A percentile compares a stretch with the other conserved stretches of the same genome.
phyloP scores from a whole-genome alignment of 2,797 vertebrate species.

The Carcharodon carcharias region DNA sequence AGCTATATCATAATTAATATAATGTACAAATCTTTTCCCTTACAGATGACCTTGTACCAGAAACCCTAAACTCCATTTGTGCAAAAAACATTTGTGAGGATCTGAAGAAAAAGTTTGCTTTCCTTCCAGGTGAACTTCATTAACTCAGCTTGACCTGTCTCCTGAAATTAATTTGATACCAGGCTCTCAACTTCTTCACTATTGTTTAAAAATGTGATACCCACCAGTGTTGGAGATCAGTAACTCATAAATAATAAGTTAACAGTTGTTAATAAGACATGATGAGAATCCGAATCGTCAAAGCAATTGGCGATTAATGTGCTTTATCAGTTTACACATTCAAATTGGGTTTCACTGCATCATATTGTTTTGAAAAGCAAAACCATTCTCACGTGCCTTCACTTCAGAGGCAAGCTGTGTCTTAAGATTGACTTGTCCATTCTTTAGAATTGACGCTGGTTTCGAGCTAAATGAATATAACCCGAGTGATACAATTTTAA shows the following conservation, averaged over 20 bases:
- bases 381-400: not conserved
- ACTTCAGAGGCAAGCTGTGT: not conserved
- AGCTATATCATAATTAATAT: not conserved
- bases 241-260: conserved; percentile 29
- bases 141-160: conserved; percentile 25
- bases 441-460: not conserved
- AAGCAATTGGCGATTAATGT: not conserved
- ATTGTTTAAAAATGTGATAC: conserved; percentile 45
- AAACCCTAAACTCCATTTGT: conserved; percentile 62
- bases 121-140: conserved; percentile 76
- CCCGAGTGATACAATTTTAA: not conserved
- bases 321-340: conserved; percentile 16
- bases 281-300: not conserved
- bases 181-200: conserved; percentile 38
- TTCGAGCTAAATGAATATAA: not conserved
- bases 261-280: not conserved
- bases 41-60: conserved; percentile 51
- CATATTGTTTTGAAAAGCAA: not conserved
- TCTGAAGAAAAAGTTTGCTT: conserved; percentile 85
- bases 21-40: not conserved
- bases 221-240: conserved; percentile 32
- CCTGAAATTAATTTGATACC: conserved; percentile 44
- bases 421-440: not conserved
- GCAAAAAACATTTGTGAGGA: conserved; percentile 79
- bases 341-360: not conserved